Evolutionary conservation across 2,888 invertebrate species (phyloP).

Genomic region (Eupithecia dodoneata): DNA sequence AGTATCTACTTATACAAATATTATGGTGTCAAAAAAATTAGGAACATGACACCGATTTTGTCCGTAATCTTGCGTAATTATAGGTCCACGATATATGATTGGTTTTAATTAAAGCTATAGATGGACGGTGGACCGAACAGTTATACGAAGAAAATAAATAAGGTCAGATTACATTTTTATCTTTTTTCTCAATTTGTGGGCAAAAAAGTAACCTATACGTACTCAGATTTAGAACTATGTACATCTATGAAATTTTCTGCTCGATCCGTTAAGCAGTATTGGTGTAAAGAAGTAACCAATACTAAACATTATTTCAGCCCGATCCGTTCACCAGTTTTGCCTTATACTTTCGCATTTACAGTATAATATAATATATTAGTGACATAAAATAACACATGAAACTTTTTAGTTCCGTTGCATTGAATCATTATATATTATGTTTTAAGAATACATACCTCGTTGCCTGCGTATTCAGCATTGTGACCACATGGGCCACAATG

Average conservation of each 20-base stretch:
- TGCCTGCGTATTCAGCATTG: slow-evolving; percentile 80
- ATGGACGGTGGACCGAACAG: background rate
- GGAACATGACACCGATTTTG: slow-evolving; percentile 34
- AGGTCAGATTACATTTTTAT: background rate
- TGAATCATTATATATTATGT: background rate
- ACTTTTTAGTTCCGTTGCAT: background rate
- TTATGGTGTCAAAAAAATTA: slow-evolving; percentile 25
- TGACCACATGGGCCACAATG: slow-evolving; percentile 81
- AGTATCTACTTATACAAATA: slow-evolving; percentile 1
- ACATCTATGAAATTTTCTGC: too few species aligned
- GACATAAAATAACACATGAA: background rate
- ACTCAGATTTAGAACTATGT: too few species aligned
- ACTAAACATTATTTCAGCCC: too few species aligned
- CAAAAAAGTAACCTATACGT: too few species aligned
- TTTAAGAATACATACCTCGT: slow-evolving; percentile 67
- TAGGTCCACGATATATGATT: slow-evolving; percentile 42
- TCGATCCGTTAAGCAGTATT: too few species aligned
- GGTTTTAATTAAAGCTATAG: slow-evolving; percentile 44
- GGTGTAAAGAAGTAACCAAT: too few species aligned
- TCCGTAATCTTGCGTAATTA: slow-evolving; percentile 46
- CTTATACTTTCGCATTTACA: too few species aligned
- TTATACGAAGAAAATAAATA: background rate
- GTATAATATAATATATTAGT: too few species aligned
- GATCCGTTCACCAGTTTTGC: too few species aligned
- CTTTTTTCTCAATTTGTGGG: too few species aligned